These are phyloP conservation scores for Zoanthus gigantus DNA, from an alignment of 92 coral and sea anemone genomes.

Conservation along the genomic window DNA sequence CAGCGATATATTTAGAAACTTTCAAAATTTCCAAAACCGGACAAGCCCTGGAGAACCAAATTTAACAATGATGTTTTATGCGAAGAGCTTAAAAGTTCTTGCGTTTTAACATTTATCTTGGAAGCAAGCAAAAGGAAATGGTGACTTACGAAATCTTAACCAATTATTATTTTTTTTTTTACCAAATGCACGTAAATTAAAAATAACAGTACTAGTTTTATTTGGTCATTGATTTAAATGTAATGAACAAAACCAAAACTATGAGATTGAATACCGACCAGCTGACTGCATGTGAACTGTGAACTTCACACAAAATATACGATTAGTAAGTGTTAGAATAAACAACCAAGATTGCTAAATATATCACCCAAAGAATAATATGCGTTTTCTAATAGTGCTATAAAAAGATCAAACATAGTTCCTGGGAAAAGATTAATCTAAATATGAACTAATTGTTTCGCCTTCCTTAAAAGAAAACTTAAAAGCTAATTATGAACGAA, in stretches of 20 bases:
- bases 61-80: neutral
- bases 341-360: too few relatives aligned
- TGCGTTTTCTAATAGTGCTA: too few relatives aligned
- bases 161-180: too few relatives aligned
- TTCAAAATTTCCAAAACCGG: neutral
- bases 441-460: too few relatives aligned
- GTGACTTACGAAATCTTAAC: neutral
- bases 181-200: neutral
- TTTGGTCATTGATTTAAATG: neutral
- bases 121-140: neutral
- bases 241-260: neutral
- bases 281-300: constrained; percentile 7
- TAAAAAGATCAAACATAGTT: too few relatives aligned
- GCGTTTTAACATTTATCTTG: neutral
- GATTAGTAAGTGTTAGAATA: neutral
- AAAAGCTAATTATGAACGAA: too few relatives aligned
- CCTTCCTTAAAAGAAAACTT: too few relatives aligned
- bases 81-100: neutral
- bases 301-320: neutral
- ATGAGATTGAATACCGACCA: constrained; percentile 13
- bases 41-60: neutral
- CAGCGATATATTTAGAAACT: neutral
- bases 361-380: too few relatives aligned
- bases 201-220: neutral
- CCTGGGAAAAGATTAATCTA: too few relatives aligned